phyloP scores from a whole-genome alignment of 2,888 invertebrate species.

The Epirrhoe tristata region DNA sequence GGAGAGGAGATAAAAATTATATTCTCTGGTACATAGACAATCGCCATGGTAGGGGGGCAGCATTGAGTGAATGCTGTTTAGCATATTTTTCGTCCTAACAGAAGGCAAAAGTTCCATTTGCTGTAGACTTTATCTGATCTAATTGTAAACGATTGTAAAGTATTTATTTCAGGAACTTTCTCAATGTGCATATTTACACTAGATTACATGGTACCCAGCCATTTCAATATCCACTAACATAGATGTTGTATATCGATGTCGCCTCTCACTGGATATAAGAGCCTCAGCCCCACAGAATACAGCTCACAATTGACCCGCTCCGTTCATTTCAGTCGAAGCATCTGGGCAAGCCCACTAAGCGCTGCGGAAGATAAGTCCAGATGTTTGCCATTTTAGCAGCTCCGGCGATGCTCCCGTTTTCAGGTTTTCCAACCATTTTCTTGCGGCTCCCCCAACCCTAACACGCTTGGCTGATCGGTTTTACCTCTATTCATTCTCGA shows the following conservation, averaged over 20 bases:
- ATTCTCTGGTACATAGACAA: too few relatives aligned
- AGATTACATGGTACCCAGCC: slow-evolving; percentile 30
- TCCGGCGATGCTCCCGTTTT: slow-evolving; percentile 56
- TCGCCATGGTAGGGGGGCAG: too few relatives aligned
- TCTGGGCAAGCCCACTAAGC: slow-evolving; percentile 81
- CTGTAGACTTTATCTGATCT: not conserved
- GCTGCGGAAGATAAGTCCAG: slow-evolving; percentile 63
- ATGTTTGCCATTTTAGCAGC: slow-evolving; percentile 67
- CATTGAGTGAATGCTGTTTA: too few relatives aligned
- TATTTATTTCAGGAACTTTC: slow-evolving; percentile 24
- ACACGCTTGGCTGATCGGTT: slow-evolving; percentile 42
- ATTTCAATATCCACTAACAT: slow-evolving; percentile 40
- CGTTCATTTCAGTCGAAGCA: slow-evolving; percentile 84
- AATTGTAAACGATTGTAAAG: slow-evolving; percentile 2
- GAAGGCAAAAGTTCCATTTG: slow-evolving; percentile 11
- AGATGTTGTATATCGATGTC: slow-evolving; percentile 49
- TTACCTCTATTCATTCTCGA: slow-evolving; percentile 24
- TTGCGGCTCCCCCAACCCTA: slow-evolving; percentile 62
- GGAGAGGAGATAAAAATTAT: too few relatives aligned
- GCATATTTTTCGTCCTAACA: too few relatives aligned
- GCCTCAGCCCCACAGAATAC: slow-evolving; percentile 20
- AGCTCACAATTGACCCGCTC: slow-evolving; percentile 55
- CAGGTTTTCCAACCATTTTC: slow-evolving; percentile 75
- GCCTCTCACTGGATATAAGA: slow-evolving; percentile 41
- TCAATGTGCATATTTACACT: slow-evolving; percentile 27